phyloP scores from a whole-genome alignment of 2,888 invertebrate species.

The Scaptomyza flava region DNA sequence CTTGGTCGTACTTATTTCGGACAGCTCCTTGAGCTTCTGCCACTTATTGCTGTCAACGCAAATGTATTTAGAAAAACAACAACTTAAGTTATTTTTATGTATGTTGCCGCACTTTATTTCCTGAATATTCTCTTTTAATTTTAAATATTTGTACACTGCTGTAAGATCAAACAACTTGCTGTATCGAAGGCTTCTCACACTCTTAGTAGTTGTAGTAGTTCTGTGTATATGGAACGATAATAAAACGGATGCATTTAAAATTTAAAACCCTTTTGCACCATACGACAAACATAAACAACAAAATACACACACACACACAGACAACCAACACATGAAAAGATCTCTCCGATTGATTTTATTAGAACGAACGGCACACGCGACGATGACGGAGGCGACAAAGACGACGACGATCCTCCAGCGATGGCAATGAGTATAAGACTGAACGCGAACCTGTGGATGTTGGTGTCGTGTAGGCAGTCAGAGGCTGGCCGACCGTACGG shows the following conservation, averaged over 20 bases:
- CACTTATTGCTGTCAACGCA: slow-evolving; percentile 72
- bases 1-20: slow-evolving; percentile 46
- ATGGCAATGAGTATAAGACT: slow-evolving; percentile 63
- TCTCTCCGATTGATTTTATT: slow-evolving; percentile 69
- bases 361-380: slow-evolving; percentile 70
- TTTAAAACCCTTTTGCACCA: slow-evolving; percentile 62
- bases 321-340: slow-evolving; percentile 56
- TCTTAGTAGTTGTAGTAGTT: slow-evolving; percentile 1
- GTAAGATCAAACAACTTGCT: slow-evolving; percentile 69
- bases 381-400: slow-evolving; percentile 6
- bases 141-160: slow-evolving; percentile 51
- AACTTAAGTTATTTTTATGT: slow-evolving; percentile 68
- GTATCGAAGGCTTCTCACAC: slow-evolving; percentile 45
- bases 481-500: slow-evolving; percentile 38
- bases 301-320: slow-evolving; percentile 23
- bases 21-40: slow-evolving; percentile 64
- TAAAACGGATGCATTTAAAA: slow-evolving; percentile 76
- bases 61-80: slow-evolving; percentile 63
- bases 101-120: slow-evolving; percentile 55
- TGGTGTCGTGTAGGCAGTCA: slow-evolving; percentile 48
- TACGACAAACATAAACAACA: slow-evolving; percentile 60
- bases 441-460: slow-evolving; percentile 45
- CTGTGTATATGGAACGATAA: slow-evolving; percentile 57
- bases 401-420: slow-evolving; percentile 61
- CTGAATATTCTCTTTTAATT: slow-evolving; percentile 20